Base-by-base conservation (phyloP, 1,140 invertebrate genomes). In the Brachionus sp. region DNA sequence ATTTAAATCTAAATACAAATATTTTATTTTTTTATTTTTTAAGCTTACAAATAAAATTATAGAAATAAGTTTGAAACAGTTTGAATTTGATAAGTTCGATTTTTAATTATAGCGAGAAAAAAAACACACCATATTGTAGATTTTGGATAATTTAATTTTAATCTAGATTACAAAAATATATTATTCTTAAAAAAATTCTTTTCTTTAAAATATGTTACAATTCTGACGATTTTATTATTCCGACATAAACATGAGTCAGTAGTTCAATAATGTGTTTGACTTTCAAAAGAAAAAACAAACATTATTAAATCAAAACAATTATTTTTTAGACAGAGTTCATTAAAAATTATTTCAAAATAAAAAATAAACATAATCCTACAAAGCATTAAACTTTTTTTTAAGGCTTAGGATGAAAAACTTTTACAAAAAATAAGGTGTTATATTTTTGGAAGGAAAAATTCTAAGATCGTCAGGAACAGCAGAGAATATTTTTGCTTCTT, bases 361-460 rank as follows among this genome's bases (percentile, higher is more conserved):
- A 57, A 57, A 57, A 57, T 19, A 7, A 29, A 29, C 19, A 6
- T 9, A 19, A 25, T 19, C 19, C 50, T 57, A 19, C 19, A 57
- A 57, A 57, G 19, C n/a, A 19, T 23, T 19, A 6, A 57, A 3
- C 5, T 4, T 23, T 57, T 19, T 57, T 50, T 57, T 57, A 1
- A 46, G n/a, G n/a, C 10, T 46, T 46, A 16, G 10, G 44, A 33
- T 35, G 33, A 68, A 33, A 68, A 33, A 68, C 16, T 68, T 77
- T 86, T 88, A 98, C 89, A 98, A 92, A 90, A 98, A 98, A 89
- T 98, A 98, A 13, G 97, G 97, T 80, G 95, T 97, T 50, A 94
- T 94, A 85, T 93, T 94, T 88, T 93, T 90, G 73, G 93, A 92
- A 84, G 96, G 96, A 88, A 98, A 95, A 84, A 96, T 93, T 86